Conservation (phyloP, 1,140 invertebrate species). For the Halictus rubicundus region DNA sequence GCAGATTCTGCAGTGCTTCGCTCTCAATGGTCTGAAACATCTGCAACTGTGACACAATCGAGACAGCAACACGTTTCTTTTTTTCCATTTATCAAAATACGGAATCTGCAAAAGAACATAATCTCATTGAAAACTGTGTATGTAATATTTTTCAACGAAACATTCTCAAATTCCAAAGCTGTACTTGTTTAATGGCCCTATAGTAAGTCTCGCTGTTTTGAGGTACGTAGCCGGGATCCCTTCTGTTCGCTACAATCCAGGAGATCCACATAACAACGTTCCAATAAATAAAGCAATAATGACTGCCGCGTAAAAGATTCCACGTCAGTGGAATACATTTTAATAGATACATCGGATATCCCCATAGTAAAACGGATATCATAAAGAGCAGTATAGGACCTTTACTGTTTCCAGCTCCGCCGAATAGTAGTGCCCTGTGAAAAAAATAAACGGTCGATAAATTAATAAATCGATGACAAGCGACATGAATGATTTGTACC, state of each 20-base stretch:
- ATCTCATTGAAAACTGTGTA: neutral
- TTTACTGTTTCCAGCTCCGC: constrained; percentile 94
- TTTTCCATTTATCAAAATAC: constrained; percentile 94
- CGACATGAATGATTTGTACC: constrained; percentile 81
- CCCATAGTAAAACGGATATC: constrained; percentile 92
- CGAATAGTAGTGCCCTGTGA: constrained; percentile 90
- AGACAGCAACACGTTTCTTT: constrained; percentile 91
- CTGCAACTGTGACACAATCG: constrained; percentile 94
- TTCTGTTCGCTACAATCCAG: constrained; percentile 93
- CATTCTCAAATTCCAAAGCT: neutral
- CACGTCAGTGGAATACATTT: constrained; percentile 95
- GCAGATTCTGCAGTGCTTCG: constrained; percentile 95
- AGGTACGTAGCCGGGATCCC: constrained; percentile 93
- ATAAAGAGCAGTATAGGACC: constrained; percentile 92
- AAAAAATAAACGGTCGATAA: neutral
- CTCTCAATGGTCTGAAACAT: constrained; percentile 90
- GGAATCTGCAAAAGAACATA: constrained; percentile 83
- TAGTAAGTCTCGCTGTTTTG: constrained; percentile 94
- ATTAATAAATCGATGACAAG: neutral
- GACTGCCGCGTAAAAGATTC: constrained; percentile 90
- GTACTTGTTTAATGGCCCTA: constrained; percentile 89
- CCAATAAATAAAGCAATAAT: constrained; percentile 95
- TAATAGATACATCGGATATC: constrained; percentile 95
- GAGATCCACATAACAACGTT: constrained; percentile 95
- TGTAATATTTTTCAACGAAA: neutral